Evolutionary conservation across 2,888 invertebrate species (phyloP).

Genomic region (Sipha maydis): DNA sequence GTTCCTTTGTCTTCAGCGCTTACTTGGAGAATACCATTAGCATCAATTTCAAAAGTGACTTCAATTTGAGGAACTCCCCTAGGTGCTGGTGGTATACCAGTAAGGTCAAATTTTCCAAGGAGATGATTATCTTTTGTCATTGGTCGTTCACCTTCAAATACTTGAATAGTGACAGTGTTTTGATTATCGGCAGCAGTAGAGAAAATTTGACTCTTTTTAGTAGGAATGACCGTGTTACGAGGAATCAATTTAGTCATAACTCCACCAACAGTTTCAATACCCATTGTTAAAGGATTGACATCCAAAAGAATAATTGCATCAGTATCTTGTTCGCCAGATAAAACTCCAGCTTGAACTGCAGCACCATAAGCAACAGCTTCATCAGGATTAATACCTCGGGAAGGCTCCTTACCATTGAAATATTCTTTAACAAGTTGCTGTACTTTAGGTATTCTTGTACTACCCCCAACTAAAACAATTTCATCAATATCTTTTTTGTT

Average conservation of each 20-base stretch:
- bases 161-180: slow-evolving; percentile 97
- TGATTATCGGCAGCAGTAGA: slow-evolving; percentile 99
- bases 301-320: slow-evolving; percentile 96
- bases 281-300: slow-evolving; percentile 98
- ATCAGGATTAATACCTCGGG: slow-evolving; percentile 97
- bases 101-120: slow-evolving; percentile 97
- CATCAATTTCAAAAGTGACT: slow-evolving; percentile 94
- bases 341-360: slow-evolving; percentile 97
- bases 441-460: slow-evolving; percentile 96
- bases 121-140: slow-evolving; percentile 99
- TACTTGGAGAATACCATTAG: slow-evolving; percentile 89
- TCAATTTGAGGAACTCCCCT: slow-evolving; percentile 94
- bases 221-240: slow-evolving; percentile 98
- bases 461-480: slow-evolving; percentile 98
- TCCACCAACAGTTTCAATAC: slow-evolving; percentile 99
- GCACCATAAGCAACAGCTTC: slow-evolving; percentile 99
- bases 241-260: slow-evolving; percentile 99
- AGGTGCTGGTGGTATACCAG: slow-evolving; percentile 95
- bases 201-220: slow-evolving; percentile 99
- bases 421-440: slow-evolving; percentile 93
- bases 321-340: slow-evolving; percentile 96
- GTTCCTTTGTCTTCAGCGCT: slow-evolving; percentile 99
- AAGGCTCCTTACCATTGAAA: slow-evolving; percentile 98
- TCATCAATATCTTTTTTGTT: slow-evolving; percentile 98
- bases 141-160: slow-evolving; percentile 97